Base-by-base conservation (phyloP, 2,113 vertebrate genomes). In the Trematocara stigmaticum region DNA sequence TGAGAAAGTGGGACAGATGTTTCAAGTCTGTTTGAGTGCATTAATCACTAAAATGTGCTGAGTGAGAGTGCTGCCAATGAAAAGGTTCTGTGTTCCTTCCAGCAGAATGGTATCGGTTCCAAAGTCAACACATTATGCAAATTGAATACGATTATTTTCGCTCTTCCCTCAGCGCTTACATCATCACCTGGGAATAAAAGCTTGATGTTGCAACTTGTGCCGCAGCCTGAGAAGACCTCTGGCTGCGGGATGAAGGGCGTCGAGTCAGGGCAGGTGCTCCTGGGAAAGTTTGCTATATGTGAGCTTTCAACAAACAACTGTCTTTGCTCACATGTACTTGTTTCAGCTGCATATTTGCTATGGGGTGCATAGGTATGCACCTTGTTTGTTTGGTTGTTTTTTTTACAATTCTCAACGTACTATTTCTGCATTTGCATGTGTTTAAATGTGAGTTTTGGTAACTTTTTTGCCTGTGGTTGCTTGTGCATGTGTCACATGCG, bases 51-150 rank as follows among this genome's bases (percentile, higher is more conserved):
- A 93, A 95, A 95, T 91, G 93, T 94, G 92, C 84, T n/a, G 84
- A 86, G 90, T 18, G 78, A 84, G 56, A 86, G 78, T 49, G 92
- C 88, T 94, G 94, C 93, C 93, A 95, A 71, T 78, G 81, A 92
- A 89, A 84, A 89, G 79, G 81, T 42, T 84, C 64, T 88, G 88
- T 81, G 53, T 82, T 88, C 84, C 66, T 84, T 94, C 89, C 89
- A 92, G 90, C 90, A 64, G 87, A 94, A 79, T 7, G 55, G 79
- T 88, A 82, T 89, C 66, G 2, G 16, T 94, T 95, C 94, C 95
- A 96, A 95, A 94, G 93, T 94, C 93, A 95, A 94, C 93, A 96
- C 92, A 95, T 96, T 95, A 95, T 95, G 91, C 92, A 94, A 92
- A 96, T 94, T 92, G 71, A 93, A 92, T 92, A 78, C 88, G 87